Evolutionary conservation across 2,888 invertebrate species (phyloP).

Genomic region (Nasonovia ribisnigri): DNA sequence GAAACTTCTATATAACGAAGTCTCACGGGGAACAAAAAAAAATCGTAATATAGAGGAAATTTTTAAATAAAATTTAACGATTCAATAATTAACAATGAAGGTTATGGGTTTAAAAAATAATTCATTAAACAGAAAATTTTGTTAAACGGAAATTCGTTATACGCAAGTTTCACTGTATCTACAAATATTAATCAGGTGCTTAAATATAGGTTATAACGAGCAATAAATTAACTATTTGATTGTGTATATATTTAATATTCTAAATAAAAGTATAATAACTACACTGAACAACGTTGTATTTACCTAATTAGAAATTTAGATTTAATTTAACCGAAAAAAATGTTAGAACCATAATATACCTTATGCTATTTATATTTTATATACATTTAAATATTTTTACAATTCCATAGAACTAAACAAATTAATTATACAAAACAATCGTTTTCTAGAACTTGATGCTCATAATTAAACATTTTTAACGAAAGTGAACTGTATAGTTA

Average conservation of each 20-base stretch:
- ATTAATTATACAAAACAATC: neutral
- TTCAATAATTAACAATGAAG: too few species aligned
- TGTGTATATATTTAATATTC: neutral
- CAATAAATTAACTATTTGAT: neutral
- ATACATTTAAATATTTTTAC: neutral
- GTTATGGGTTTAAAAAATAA: too few species aligned
- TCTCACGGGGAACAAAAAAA: too few species aligned
- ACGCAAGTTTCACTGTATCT: too few species aligned
- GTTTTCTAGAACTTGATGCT: neutral
- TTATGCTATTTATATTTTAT: neutral
- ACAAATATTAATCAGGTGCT: neutral
- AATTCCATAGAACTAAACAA: neutral
- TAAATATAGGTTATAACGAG: neutral
- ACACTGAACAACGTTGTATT: neutral
- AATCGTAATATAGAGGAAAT: too few species aligned
- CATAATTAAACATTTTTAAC: neutral
- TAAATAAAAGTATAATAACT: neutral
- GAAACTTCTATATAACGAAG: too few species aligned
- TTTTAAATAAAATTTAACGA: too few species aligned
- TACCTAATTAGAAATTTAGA: neutral
- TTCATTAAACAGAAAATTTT: too few species aligned
- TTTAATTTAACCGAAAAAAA: neutral
- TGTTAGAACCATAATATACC: neutral
- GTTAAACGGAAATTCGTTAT: too few species aligned
- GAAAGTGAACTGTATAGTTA: neutral